Evolutionary conservation across 2,888 invertebrate genomes (phyloP), one percentile per base, ranked within the genome.

Genomic region (Calliphora vomitoria): DNA sequence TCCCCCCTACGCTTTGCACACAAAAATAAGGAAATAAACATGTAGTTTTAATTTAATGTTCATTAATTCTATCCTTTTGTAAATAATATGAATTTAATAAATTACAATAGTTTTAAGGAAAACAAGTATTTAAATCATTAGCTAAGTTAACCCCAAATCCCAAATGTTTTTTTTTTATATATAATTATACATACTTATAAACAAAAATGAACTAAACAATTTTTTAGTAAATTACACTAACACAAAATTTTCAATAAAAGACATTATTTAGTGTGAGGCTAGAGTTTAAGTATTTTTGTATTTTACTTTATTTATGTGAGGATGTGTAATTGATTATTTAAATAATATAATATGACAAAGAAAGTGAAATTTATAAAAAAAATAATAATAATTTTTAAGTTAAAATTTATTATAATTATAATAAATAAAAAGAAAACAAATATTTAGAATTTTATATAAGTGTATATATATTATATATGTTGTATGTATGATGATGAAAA

Each of bases 181-280:
- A 74, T 8, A 64, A 20, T 41, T 41, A 4, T 41, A 8, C 3
- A 31, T 50, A 50, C 50, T 38, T 69, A 50, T 15, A 44, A 74
- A 58, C 1, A 47, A 68, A 47, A 47, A 66, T 15, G 31, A 60
- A 64, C 3, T 44, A 69, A 68, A 79, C 13, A 50, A n/a, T n/a
- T 35, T 50, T 25, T 82, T 82, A 82, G 75, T 69, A 62, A 76
- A 82, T 82, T 60, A 44, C 2, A 25, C 41, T 41, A 50, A 50
- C 6, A 72, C 38, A 4, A 72, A 72, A 18, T 66, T 50, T 64
- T 47, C 10, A 58, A 78, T 60, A 83, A 83, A 83, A 83, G 76
- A 83, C 83, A 83, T 78, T 47, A 83, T 82, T 85, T 85, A 85
- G 85, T 82, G 78, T 84, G 87, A 87, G 84, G 74, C 84, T 84